Evolutionary conservation across 1,140 invertebrate genomes (phyloP), one percentile per base, ranked within the genome.

Genomic region (Colletes gigas): DNA sequence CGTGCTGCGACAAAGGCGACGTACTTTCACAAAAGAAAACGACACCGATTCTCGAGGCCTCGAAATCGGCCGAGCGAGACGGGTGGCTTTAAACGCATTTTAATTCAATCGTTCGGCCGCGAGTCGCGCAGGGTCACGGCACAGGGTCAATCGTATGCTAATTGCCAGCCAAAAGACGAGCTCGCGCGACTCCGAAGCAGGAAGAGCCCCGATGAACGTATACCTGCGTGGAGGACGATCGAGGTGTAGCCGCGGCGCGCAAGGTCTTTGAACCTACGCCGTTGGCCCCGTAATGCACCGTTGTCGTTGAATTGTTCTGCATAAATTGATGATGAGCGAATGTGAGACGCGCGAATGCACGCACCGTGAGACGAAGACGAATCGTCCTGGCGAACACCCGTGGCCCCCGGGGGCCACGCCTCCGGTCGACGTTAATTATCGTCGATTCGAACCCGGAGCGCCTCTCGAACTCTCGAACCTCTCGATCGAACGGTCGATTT

Each of bases 91-190:
- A 70, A 85, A 66, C 78, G 87, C 76, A 83, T 86, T 89, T 88
- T 84, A 90, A 89, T 89, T 85, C 79, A 87, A 89, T 88, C 88
- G 86, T 82, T 86, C 71, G 60, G 67, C 65, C 76, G 78, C 67
- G 66, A 85, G 82, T 72, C 78, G 74, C 85, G 76, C 77, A 80
- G 73, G 87, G 88, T 88, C 88, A 89, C 87, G 74, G 86, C 83
- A 88, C 85, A 89, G 90, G 92, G 92, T 93, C 92, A 93, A 93
- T 93, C 91, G 91, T 93, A 93, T 93, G 92, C 92, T 93, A 93
- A 93, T 93, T 93, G 91, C 90, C 90, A 88, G 79, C 92, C 90
- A 90, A 92, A 93, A 93, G 90, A 93, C 89, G 88, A 89, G 83
- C 80, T 86, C 84, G 79, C 72, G 86, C 79, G 79, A 82, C 60